Evolutionary conservation across 92 coral and sea anemone species (phyloP).

Genomic region (Phymanthus crucifer): DNA sequence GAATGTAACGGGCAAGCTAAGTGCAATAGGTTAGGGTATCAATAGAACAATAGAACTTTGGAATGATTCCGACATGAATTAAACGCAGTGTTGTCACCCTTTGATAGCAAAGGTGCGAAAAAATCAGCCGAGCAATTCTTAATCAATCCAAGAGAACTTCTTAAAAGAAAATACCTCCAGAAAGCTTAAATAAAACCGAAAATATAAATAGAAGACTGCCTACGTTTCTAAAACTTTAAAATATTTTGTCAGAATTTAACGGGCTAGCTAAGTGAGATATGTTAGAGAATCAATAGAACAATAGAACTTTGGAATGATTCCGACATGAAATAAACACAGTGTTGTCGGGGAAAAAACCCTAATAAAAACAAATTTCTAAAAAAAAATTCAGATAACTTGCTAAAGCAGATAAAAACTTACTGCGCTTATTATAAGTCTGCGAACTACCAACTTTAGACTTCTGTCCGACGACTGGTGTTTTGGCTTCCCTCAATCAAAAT

Average conservation of each 20-base stretch:
- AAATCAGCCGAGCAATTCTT: neutral
- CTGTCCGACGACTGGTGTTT: too few species aligned
- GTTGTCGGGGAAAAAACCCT: neutral
- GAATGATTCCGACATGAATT: slow-evolving; percentile 5
- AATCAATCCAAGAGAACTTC: slow-evolving; percentile 2
- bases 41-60: neutral
- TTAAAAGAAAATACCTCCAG: neutral
- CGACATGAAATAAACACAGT: neutral
- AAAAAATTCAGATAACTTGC: neutral
- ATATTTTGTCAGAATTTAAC: too few species aligned
- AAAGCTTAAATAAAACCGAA: neutral
- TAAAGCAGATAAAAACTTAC: neutral
- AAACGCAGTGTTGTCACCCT: neutral
- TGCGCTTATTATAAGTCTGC: too few species aligned
- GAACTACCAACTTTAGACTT: too few species aligned
- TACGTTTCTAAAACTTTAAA: neutral
- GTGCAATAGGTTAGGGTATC: too few species aligned
- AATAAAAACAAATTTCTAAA: neutral
- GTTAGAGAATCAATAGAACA: neutral
- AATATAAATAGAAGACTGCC: neutral
- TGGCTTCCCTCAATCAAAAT: too few species aligned
- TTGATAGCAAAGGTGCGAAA: neutral
- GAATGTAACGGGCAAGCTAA: too few species aligned
- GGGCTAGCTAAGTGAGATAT: too few species aligned
- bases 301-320: neutral